Evolutionary conservation across 2,888 invertebrate species (phyloP).

Genomic region (Tenodera sinensis): DNA sequence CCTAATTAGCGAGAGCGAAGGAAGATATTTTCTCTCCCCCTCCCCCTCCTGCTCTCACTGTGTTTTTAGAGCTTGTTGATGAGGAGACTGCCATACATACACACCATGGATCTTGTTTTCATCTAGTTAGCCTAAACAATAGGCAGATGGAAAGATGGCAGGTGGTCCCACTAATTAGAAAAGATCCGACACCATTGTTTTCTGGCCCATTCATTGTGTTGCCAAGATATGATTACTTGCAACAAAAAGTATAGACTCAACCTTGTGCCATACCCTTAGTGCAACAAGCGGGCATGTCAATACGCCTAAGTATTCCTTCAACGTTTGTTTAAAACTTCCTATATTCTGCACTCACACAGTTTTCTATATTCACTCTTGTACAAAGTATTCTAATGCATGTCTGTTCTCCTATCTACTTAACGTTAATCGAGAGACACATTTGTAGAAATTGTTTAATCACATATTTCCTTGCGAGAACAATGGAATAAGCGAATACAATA

Average conservation of each 20-base stretch:
- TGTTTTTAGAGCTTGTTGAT: background rate
- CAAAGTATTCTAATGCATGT: no score
- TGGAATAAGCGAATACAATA: no score
- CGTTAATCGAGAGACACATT: no score
- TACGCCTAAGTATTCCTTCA: background rate
- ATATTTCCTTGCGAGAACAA: no score
- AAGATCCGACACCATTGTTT: conserved; percentile 1
- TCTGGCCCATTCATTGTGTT: background rate
- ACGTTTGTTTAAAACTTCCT: no score
- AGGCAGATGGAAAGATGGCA: background rate
- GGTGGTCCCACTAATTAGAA: background rate
- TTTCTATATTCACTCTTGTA: no score
- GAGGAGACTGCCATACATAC: background rate
- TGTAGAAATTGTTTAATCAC: no score
- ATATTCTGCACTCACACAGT: no score
- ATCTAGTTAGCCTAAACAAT: background rate
- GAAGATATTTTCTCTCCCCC: background rate
- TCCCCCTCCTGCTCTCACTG: background rate
- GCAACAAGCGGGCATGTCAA: background rate
- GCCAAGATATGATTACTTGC: background rate
- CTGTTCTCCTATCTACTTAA: no score
- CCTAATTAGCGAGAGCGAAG: conserved; percentile 17
- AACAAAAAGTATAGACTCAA: background rate
- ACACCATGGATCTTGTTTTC: background rate
- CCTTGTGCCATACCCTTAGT: background rate